Base-by-base conservation (phyloP, 2,797 vertebrate genomes). In the Chrysocyon brachyurus region DNA sequence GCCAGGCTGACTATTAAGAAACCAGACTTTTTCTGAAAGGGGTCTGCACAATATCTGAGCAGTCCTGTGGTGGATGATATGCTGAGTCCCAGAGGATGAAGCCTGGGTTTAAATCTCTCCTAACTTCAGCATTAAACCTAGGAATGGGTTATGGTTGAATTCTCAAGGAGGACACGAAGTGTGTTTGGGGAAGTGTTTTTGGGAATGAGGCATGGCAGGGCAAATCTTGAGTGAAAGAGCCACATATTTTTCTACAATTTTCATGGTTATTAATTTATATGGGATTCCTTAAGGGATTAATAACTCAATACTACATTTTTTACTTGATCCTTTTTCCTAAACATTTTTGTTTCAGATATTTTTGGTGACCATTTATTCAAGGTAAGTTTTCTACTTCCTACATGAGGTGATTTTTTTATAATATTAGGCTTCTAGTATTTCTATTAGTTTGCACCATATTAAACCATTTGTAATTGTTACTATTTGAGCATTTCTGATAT, bases 271-370 rank as follows among this genome's bases (percentile, higher is more conserved):
- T 94, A 73, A 64, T 92, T 64, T 87, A 63, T 24, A 14, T 93
- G 66, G 75, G 15, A 92, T 59, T 33, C 91, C 19, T 94, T 78
- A 90, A 54, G 70, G 36, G 8, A 19, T 12, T 75, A 66, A 86
- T 57, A 84, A n/a, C 24, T 94, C 46, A 96, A 63, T 17, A 52
- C 6, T 59, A 33, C 31, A 46, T 66, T 91, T 54, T 89, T 96
- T 92, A 94, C 77, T 87, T 86, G 33, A 91, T 78, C 5, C 28
- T 93, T 87, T 94, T 87, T 93, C 24, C 57, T 26, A 46, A 68
- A 93, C 5, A 57, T 94, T 94, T 94, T 97, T 94, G 75, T 97
- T 98, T 82, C 95, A 98, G 97, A 78, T 98, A 28, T 91, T 96
- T 95, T 87, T 49, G 91, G 54, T 77, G 5, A 36, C 0, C 0